A percentile compares a stretch with the other conserved stretches of the same genome.
Evolutionary conservation across 2,888 invertebrate genomes (phyloP).

Genomic region (Griposia aprilina): DNA sequence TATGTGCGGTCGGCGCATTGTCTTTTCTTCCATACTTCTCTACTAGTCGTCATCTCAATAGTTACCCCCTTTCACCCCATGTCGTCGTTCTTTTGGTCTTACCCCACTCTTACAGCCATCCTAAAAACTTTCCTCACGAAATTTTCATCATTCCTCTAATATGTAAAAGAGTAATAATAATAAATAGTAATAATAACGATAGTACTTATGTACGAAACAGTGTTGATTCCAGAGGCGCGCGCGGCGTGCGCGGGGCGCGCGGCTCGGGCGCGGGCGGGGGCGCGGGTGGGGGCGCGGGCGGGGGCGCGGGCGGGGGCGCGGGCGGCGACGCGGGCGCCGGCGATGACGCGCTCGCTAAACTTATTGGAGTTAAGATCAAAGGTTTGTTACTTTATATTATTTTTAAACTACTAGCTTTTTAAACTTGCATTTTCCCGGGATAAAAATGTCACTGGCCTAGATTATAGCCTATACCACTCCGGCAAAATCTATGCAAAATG

Average conservation of each 20-base stretch:
- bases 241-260: conserved; percentile 17
- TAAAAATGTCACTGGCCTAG: not conserved
- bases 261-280: conserved; percentile 42
- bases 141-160: not conserved
- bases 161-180: not conserved
- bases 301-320: conserved; percentile 75
- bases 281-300: conserved; percentile 69
- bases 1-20: no score
- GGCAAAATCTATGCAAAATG: not conserved
- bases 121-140: not conserved
- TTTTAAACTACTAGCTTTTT: not conserved
- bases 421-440: not conserved
- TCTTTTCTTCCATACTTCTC: not conserved
- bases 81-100: not conserved
- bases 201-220: conserved; percentile 36
- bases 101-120: not conserved
- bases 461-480: not conserved
- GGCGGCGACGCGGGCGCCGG: conserved; percentile 61
- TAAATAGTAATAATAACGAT: conserved; percentile 14
- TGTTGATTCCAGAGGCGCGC: conserved; percentile 46
- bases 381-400: conserved; percentile 68
- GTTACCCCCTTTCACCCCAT: not conserved
- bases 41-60: not conserved
- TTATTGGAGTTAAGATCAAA: conserved; percentile 87
- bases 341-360: conserved; percentile 84